These are phyloP conservation scores for Spodoptera littoralis DNA, from an alignment of 2,888 invertebrate species.

Conservation along the genomic window DNA sequence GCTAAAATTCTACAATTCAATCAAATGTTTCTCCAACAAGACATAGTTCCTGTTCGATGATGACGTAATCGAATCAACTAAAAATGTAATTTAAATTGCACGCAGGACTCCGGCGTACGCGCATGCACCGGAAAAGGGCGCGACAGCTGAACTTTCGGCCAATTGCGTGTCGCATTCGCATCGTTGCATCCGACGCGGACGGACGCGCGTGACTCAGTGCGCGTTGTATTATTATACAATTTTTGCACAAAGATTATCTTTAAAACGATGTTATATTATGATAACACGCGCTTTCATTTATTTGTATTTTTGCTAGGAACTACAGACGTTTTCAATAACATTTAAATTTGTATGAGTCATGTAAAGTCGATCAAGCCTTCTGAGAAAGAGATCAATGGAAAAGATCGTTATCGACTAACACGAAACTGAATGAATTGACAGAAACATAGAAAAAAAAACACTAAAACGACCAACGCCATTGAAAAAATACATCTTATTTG, in stretches of 20 bases:
- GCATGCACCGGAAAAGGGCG: constrained; percentile 82
- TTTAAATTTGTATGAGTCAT: neutral
- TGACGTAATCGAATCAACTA: constrained; percentile 20
- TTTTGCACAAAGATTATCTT: constrained; percentile 40
- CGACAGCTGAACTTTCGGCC: constrained; percentile 77
- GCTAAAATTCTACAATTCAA: no score
- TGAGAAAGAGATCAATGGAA: no score
- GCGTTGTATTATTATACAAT: constrained; percentile 29
- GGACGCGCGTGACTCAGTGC: constrained; percentile 70
- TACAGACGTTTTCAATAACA: neutral
- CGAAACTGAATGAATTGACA: neutral
- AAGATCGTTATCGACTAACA: no score
- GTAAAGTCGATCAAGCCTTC: neutral
- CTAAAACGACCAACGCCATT: neutral
- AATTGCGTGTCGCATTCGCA: constrained; percentile 61
- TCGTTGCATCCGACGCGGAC: constrained; percentile 65
- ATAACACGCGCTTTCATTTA: constrained; percentile 26
- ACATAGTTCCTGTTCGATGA: neutral
- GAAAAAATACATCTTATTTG: constrained; percentile 33
- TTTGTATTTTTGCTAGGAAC: constrained; percentile 1
- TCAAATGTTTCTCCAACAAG: no score
- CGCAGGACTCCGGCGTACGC: constrained; percentile 38
- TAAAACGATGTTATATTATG: constrained; percentile 10
- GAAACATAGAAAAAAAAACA: neutral
- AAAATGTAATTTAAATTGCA: constrained; percentile 38